Evolutionary conservation across 2,888 invertebrate genomes (phyloP).

Genomic region (Eurois occulta): DNA sequence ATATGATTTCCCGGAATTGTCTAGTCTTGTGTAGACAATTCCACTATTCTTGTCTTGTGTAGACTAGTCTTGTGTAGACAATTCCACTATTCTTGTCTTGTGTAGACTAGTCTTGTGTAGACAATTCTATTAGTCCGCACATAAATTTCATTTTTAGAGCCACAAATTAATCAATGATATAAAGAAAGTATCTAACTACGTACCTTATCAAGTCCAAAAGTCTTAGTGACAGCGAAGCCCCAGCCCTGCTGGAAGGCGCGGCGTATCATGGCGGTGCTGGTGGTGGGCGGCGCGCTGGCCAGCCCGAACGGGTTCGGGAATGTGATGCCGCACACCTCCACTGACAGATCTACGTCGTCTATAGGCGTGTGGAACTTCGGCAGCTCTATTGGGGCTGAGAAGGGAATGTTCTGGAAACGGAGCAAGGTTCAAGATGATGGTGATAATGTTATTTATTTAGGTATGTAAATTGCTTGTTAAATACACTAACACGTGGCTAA

Average conservation of each 20-base stretch:
- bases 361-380: conserved; percentile 98
- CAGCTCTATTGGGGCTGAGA: conserved; percentile 92
- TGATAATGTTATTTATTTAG: not conserved
- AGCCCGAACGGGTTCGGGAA: conserved; percentile 99
- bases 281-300: conserved; percentile 99
- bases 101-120: too few relatives aligned
- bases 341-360: conserved; percentile 97
- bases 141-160: too few relatives aligned
- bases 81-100: too few relatives aligned
- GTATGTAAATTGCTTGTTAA: not conserved
- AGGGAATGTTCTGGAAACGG: conserved; percentile 89
- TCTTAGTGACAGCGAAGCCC: conserved; percentile 99
- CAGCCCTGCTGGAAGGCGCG: conserved; percentile 98
- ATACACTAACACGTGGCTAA: not conserved
- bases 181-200: not conserved
- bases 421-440: not conserved
- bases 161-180: too few relatives aligned
- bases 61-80: too few relatives aligned
- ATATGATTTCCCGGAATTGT: not conserved
- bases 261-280: conserved; percentile 98
- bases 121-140: too few relatives aligned
- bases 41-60: too few relatives aligned
- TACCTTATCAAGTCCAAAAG: conserved; percentile 97
- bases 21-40: too few relatives aligned
- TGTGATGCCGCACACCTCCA: conserved; percentile 97